Base-by-base conservation (phyloP, 2,113 vertebrate genomes). In the Sebastes fasciatus region DNA sequence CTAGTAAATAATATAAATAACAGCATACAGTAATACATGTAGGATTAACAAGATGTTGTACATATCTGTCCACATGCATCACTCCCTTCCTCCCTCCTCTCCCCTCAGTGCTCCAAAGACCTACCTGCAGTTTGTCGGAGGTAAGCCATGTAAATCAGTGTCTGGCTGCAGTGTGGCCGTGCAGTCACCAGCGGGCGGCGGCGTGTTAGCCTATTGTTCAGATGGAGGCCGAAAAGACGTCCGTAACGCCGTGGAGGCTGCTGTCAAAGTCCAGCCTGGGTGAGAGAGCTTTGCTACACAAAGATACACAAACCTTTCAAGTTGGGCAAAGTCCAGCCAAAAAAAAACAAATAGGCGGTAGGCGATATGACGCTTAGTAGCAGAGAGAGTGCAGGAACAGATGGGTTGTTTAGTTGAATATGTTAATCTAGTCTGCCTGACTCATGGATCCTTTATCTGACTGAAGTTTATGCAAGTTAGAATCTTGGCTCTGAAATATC, bases 201-300 rank as follows among this genome's bases (percentile, higher is more conserved):
- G 57, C 1, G 77, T 95, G 11, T 51, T 95, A 0, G 95, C 94
- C 6, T 95, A 96, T 4, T 97, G 96, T 83, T 96, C 97, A 0
- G 96, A 97, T 0, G 96, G 96, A 0, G 95, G 95, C 16, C 69
- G 95, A 67, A 97, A 98, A 77, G 97, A 98, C 1, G 82, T 98
- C 11, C 95, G 95, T 0, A 96, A 95, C 0, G 97, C 97, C 0
- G 96, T 98, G 74, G 97, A 97, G 74, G 95, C 96, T 0, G 96
- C 97, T 2, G 89, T 93, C 78, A 97, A 96, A 90, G 96, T 95
- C 8, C 95, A 96, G 40, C 90, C 96, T 0, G 91, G 96, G 97
- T 97, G 89, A 94, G 89, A 94, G 95, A 26, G 2, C 52, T 61
- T 17, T 14, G 7, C 7, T 3, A 54, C 40, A 45, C 4, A 74